Conservation (phyloP, 2,888 invertebrate species). For the Alloscopus bannaensis region DNA sequence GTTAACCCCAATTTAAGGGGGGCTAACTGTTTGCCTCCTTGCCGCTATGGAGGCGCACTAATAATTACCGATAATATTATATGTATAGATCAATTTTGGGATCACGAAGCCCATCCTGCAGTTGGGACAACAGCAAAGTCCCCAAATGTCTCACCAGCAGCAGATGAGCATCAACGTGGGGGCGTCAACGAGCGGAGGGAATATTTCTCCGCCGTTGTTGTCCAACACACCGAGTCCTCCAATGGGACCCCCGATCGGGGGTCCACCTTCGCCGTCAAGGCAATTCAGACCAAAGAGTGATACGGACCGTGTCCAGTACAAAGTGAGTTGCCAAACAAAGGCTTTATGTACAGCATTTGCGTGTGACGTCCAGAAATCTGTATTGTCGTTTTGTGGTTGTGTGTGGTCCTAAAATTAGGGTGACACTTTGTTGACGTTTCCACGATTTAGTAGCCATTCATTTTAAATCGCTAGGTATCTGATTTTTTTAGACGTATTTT, state of each 20-base stretch:
- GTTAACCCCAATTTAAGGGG: no score
- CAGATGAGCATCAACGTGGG: slow-evolving; percentile 49
- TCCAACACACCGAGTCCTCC: slow-evolving; percentile 71
- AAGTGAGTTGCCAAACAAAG: slow-evolving; percentile 52
- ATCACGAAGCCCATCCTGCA: slow-evolving; percentile 65
- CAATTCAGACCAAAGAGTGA: slow-evolving; percentile 74
- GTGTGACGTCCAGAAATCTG: no score
- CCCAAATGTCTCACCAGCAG: slow-evolving; percentile 33
- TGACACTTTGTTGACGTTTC: no score
- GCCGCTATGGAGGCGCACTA: not conserved
- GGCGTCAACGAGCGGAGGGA: slow-evolving; percentile 60
- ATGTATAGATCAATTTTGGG: slow-evolving; percentile 70
- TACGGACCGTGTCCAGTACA: slow-evolving; percentile 74
- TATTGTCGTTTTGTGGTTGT: no score
- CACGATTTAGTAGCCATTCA: no score
- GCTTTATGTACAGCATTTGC: no score
- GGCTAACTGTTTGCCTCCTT: no score
- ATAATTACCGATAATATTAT: not conserved
- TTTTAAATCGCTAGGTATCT: no score
- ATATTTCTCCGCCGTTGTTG: slow-evolving; percentile 68
- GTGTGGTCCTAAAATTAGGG: slow-evolving; percentile 8
- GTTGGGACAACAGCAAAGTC: slow-evolving; percentile 50
- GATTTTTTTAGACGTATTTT: no score
- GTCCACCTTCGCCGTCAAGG: slow-evolving; percentile 73
- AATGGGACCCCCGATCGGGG: slow-evolving; percentile 69